Percentiles rank a stretch among this genome's conserved stretches.
These are phyloP conservation scores for Oriolus oriolus DNA, from an alignment of 2,113 vertebrate species.

Conservation along the genomic window DNA sequence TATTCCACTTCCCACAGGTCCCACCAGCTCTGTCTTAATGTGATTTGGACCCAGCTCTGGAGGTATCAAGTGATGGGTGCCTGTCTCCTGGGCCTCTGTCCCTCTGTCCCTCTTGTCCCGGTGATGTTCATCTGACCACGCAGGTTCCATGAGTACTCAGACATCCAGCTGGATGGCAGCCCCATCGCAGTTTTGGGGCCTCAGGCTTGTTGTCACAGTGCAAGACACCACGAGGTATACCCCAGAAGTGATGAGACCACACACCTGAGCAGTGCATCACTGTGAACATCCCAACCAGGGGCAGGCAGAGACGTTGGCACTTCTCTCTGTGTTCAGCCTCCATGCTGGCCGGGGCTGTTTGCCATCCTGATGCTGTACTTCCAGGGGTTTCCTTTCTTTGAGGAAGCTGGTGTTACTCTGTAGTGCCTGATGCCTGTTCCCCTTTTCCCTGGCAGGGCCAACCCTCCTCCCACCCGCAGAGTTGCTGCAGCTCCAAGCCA, in stretches of 20 bases:
- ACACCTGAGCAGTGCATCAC: not conserved
- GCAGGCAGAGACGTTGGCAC: not conserved
- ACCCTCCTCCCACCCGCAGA: rapidly evolving
- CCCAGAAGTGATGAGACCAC: not conserved
- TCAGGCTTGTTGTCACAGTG: not conserved
- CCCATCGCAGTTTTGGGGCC: not conserved
- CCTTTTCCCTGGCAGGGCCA: not conserved
- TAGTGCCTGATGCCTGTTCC: not conserved
- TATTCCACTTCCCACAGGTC: not conserved
- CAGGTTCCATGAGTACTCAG: not conserved
- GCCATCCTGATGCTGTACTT: not conserved
- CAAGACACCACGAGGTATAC: not conserved
- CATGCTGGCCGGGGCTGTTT: rapidly evolving
- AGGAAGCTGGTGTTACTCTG: rapidly evolving
- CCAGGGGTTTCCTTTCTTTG: not conserved
- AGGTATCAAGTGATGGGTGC: not conserved
- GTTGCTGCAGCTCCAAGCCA: not conserved
- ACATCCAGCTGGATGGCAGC: not conserved
- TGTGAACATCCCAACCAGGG: not conserved
- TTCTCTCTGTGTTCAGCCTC: not conserved
- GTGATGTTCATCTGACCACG: not conserved
- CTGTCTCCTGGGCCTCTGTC: not conserved
- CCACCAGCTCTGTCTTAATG: not conserved
- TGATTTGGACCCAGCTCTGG: not conserved
- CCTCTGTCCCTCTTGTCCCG: not conserved